Evolutionary conservation across 2,797 vertebrate genomes (phyloP).

Genomic region (Phataginus tetradactyla): DNA sequence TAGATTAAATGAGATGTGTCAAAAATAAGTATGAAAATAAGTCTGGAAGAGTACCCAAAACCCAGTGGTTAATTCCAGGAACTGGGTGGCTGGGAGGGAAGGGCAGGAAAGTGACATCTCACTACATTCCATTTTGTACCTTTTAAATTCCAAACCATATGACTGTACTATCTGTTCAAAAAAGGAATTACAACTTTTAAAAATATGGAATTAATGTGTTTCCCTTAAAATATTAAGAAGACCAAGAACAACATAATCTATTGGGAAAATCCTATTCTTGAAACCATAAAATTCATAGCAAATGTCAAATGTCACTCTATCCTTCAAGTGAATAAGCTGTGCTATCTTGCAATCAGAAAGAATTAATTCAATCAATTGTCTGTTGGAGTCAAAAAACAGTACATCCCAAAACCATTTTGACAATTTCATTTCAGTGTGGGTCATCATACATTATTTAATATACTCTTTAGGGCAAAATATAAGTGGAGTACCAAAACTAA

Average conservation of each 20-base stretch:
- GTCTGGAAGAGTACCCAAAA: neutral
- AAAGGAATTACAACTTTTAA: neutral
- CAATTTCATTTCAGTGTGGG: neutral
- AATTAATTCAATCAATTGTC: slow-evolving; percentile 7
- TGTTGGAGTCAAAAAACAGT: slow-evolving; percentile 29
- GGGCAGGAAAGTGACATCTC: neutral
- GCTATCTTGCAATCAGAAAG: neutral
- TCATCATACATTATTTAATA: slow-evolving; percentile 40
- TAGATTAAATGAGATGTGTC: slow-evolving; percentile 53
- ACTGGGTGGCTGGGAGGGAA: neutral
- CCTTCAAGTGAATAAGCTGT: neutral
- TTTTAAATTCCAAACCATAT: neutral
- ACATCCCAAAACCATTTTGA: slow-evolving; percentile 26
- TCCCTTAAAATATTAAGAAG: slow-evolving; percentile 35
- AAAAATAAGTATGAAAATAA: neutral
- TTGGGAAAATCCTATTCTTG: neutral
- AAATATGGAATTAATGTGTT: neutral
- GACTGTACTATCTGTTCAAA: neutral
- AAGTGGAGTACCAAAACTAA: slow-evolving; percentile 10
- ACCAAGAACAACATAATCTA: neutral
- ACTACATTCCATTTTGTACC: neutral
- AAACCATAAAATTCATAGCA: slow-evolving; percentile 10
- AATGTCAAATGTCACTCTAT: slow-evolving; percentile 52
- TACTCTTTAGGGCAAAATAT: slow-evolving; percentile 1
- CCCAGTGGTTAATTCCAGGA: neutral